These are phyloP conservation scores for Galemys pyrenaicus DNA, from an alignment of 2,113 vertebrate species.

Conservation along the genomic window DNA sequence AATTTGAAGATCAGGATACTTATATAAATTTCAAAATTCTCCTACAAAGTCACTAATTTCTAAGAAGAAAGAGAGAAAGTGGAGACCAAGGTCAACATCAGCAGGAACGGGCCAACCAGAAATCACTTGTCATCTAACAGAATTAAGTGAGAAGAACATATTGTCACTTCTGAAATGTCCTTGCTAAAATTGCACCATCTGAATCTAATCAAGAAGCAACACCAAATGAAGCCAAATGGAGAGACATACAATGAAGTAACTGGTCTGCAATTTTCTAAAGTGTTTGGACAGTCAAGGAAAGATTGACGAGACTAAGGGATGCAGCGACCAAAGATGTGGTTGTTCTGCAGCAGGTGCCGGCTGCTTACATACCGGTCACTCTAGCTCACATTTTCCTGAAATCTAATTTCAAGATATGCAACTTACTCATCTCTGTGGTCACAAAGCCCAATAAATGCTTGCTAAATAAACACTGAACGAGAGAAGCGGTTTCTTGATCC, in stretches of 20 bases:
- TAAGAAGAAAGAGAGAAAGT: neutral
- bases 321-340: neutral
- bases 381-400: neutral
- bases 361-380: neutral
- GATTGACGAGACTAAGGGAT: neutral
- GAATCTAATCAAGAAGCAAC: neutral
- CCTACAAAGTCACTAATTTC: neutral
- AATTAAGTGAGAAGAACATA: neutral
- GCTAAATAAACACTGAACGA: neutral
- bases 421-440: neutral
- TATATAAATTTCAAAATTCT: neutral
- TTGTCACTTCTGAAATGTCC: neutral
- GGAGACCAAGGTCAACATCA: neutral
- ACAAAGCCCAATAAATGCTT: neutral
- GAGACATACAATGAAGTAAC: neutral
- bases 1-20: neutral
- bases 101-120: neutral
- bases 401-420: neutral
- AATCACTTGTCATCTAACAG: neutral
- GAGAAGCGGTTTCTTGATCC: neutral
- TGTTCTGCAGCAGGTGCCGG: fast-evolving
- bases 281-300: neutral
- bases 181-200: neutral
- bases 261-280: neutral
- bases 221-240: neutral